phyloP scores from a whole-genome alignment of 1,140 invertebrate genomes.

The Eumaeus atala region DNA sequence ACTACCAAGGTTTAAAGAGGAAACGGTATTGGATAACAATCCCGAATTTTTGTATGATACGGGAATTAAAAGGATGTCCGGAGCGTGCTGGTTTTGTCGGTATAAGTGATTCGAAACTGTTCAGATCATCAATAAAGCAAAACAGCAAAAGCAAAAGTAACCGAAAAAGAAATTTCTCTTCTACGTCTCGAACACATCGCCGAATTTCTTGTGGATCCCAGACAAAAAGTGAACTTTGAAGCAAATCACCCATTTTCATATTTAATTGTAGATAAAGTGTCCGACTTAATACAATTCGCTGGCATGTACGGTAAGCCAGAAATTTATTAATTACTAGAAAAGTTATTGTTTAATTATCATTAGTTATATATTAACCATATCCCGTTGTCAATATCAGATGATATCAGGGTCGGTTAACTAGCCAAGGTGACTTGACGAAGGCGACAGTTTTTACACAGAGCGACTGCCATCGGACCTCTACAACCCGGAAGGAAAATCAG shows the following conservation, averaged over 20 bases:
- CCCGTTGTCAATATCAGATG: no score
- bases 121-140: constrained; percentile 75
- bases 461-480: no score
- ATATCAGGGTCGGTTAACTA: no score
- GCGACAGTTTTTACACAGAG: no score
- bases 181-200: constrained; percentile 73
- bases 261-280: constrained; percentile 66
- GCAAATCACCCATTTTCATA: constrained; percentile 69
- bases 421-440: no score
- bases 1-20: constrained; percentile 79
- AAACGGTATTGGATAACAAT: constrained; percentile 75
- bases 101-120: constrained; percentile 73
- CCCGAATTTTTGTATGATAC: constrained; percentile 75
- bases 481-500: no score
- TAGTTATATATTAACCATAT: no score
- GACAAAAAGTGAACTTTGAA: constrained; percentile 44
- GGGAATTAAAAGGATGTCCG: constrained; percentile 76
- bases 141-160: constrained; percentile 81
- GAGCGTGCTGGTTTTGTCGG: constrained; percentile 77
- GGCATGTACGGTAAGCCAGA: constrained; percentile 51
- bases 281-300: constrained; percentile 66
- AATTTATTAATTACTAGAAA: no score
- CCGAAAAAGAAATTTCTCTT: constrained; percentile 83
- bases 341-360: no score
- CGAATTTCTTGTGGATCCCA: constrained; percentile 56